These are phyloP conservation scores for Agrochola circellaris DNA, from an alignment of 2,888 invertebrate species.

Conservation along the genomic window DNA sequence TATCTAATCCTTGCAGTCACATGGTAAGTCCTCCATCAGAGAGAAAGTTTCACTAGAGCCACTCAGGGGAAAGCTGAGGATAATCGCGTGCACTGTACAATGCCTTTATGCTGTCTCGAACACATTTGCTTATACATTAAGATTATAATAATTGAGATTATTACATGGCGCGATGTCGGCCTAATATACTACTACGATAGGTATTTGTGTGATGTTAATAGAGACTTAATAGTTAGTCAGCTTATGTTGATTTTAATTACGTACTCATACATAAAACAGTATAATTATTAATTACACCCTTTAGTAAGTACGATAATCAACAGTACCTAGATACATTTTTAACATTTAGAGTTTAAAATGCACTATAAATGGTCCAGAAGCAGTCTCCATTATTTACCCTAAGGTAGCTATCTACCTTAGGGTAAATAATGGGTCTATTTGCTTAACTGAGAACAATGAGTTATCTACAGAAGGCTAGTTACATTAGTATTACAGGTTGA, in stretches of 20 bases:
- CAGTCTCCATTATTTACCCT: neutral
- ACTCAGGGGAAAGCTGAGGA: neutral
- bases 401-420: neutral
- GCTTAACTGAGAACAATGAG: neutral
- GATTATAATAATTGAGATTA: neutral
- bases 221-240: neutral
- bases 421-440: too few relatives aligned
- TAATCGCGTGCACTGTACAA: constrained; percentile 2
- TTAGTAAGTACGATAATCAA: neutral
- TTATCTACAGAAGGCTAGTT: neutral
- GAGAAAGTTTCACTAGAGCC: neutral
- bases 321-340: neutral
- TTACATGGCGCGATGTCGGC: neutral
- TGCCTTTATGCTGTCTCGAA: neutral
- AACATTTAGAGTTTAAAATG: neutral
- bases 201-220: neutral
- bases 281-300: neutral
- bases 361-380: neutral
- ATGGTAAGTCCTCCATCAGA: neutral
- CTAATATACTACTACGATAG: too few relatives aligned
- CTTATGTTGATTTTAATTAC: neutral
- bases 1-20: constrained; percentile 17
- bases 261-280: neutral
- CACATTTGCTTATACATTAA: neutral
- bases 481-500: neutral